Evolutionary conservation across 1,140 invertebrate genomes (phyloP).

Genomic region (Helicoverpa armigera): DNA sequence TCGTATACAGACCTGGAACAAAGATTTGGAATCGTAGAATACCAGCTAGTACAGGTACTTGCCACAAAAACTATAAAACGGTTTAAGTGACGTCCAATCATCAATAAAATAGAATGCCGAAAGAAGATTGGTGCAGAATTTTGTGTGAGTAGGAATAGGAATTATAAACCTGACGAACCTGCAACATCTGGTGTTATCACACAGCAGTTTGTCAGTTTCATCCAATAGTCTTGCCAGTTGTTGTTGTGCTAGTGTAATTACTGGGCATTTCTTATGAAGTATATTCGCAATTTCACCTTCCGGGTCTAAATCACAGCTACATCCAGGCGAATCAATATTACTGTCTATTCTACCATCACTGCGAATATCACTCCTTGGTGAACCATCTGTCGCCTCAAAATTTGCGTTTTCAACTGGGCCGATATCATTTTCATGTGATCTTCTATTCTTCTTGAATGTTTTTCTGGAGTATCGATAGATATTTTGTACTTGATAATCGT

Average conservation of each 20-base stretch:
- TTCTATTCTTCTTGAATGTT: slow-evolving; percentile 61
- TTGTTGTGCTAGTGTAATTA: slow-evolving; percentile 77
- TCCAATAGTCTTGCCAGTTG: slow-evolving; percentile 76
- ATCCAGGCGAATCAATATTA: slow-evolving; percentile 58
- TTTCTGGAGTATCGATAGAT: slow-evolving; percentile 66
- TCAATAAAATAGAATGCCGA: too few species aligned
- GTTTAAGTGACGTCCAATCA: too few species aligned
- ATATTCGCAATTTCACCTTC: slow-evolving; percentile 76
- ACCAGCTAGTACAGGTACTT: neutral
- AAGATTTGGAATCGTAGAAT: neutral
- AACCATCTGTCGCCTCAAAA: slow-evolving; percentile 56
- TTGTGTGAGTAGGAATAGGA: neutral
- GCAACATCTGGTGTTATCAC: slow-evolving; percentile 69
- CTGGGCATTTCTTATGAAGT: slow-evolving; percentile 80
- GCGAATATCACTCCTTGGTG: slow-evolving; percentile 62
- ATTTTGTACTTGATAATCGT: slow-evolving; percentile 62
- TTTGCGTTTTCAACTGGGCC: slow-evolving; percentile 50
- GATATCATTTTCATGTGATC: slow-evolving; percentile 46
- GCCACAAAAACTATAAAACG: neutral
- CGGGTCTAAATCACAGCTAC: slow-evolving; percentile 73
- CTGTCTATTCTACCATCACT: slow-evolving; percentile 57
- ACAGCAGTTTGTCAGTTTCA: slow-evolving; percentile 73
- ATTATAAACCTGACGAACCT: slow-evolving; percentile 58
- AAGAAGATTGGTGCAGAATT: too few species aligned
- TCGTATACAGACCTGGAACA: slow-evolving; percentile 73